A percentile compares a stretch with the other conserved stretches of the same genome.
phyloP scores from a whole-genome alignment of 2,113 vertebrate genomes.

The Promerops cafer region DNA sequence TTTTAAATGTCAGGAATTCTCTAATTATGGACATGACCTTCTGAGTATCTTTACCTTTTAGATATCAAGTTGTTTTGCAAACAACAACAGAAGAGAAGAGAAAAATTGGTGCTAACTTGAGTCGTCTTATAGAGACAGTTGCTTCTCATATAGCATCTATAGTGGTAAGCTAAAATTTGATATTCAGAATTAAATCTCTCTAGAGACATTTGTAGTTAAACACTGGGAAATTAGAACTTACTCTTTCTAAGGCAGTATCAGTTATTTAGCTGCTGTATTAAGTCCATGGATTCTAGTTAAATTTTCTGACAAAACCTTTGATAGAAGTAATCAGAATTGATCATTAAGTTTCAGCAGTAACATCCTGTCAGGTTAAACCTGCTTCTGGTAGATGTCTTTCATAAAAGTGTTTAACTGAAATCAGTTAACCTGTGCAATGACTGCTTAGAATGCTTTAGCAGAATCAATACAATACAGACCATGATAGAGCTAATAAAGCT shows the following conservation, averaged over 20 bases:
- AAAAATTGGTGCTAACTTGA: conserved; percentile 67
- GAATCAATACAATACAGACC: not conserved
- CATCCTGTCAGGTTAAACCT: not conserved
- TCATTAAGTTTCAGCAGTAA: not conserved
- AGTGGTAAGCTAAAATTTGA: conserved; percentile 56
- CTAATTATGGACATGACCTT: fast-evolving
- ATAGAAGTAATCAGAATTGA: not conserved
- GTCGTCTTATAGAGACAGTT: conserved; percentile 68
- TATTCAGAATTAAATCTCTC: not conserved
- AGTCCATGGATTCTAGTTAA: not conserved
- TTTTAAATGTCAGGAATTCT: not conserved
- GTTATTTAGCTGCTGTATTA: not conserved
- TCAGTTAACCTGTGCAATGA: not conserved
- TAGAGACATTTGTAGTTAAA: not conserved
- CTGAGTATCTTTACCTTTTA: conserved; percentile 4
- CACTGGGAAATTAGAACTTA: not conserved
- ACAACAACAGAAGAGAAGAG: conserved; percentile 73
- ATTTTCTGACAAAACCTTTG: not conserved
- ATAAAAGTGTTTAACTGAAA: not conserved
- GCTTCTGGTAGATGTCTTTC: not conserved
- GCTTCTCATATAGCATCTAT: conserved; percentile 67
- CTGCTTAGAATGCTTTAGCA: not conserved
- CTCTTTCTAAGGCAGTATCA: not conserved
- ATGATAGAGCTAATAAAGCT: not conserved
- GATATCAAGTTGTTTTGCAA: conserved; percentile 72